Conservation (phyloP, 2,113 vertebrate genomes). For the Festucalex cinctus region DNA sequence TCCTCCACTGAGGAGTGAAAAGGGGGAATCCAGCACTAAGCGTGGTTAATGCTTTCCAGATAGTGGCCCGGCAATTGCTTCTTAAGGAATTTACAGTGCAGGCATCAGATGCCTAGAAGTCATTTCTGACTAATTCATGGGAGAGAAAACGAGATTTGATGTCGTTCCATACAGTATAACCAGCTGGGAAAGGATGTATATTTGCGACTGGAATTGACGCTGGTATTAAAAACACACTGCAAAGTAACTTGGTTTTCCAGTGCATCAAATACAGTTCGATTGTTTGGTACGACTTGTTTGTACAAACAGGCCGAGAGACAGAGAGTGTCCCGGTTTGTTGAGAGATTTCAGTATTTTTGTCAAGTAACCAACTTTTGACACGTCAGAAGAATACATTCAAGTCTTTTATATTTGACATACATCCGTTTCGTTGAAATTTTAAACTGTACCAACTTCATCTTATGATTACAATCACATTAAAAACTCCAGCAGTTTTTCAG, state of each 20-base stretch:
- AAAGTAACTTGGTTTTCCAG: background rate
- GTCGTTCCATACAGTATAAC: slow-evolving; percentile 9
- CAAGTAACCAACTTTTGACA: background rate
- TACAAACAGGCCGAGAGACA: no score
- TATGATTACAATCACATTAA: background rate
- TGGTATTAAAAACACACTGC: slow-evolving; percentile 33
- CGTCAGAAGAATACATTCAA: no score
- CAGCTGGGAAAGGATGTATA: slow-evolving; percentile 1
- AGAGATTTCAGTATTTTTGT: slow-evolving; percentile 1
- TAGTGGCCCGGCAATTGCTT: slow-evolving; percentile 41
- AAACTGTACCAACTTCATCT: background rate
- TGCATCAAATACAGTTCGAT: no score
- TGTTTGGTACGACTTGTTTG: no score
- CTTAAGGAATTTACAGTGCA: slow-evolving; percentile 28
- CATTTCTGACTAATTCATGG: slow-evolving; percentile 18
- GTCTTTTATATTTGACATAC: no score
- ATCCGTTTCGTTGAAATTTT: background rate
- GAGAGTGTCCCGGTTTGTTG: no score
- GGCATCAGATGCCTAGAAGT: slow-evolving; percentile 27
- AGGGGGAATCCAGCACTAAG: slow-evolving; percentile 5
- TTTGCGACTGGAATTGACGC: slow-evolving; percentile 1
- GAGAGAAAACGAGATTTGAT: background rate
- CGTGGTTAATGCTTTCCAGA: slow-evolving; percentile 52
- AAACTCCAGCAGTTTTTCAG: background rate
- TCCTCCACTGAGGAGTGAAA: background rate